Conservation (phyloP, 2,888 invertebrate genomes). For the Monoplex corrugatus region DNA sequence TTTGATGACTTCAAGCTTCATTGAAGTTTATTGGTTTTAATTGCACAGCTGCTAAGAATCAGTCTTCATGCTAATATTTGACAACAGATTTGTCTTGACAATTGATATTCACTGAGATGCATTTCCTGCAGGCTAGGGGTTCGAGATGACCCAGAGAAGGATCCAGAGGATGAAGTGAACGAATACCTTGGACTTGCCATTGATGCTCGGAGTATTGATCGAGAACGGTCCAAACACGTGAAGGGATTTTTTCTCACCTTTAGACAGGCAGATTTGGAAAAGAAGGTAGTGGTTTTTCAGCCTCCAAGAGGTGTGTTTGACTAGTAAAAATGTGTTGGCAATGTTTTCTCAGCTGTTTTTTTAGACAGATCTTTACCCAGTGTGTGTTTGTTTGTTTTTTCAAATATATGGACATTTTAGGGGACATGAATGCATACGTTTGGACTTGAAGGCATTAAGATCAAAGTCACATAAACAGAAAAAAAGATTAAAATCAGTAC, state of each 20-base stretch:
- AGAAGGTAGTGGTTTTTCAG: slow-evolving; percentile 85
- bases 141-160: slow-evolving; percentile 84
- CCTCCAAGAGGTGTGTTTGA: neutral
- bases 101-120: neutral
- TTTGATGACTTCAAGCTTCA: too few relatives aligned
- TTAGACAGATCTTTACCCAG: neutral
- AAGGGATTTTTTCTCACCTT: slow-evolving; percentile 92
- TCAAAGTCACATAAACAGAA: too few relatives aligned
- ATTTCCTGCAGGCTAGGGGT: slow-evolving; percentile 86
- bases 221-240: slow-evolving; percentile 93
- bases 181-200: slow-evolving; percentile 98
- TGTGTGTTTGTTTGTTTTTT: neutral
- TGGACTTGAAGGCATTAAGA: too few relatives aligned
- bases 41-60: too few relatives aligned
- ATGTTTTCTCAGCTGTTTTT: neutral
- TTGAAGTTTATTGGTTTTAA: too few relatives aligned
- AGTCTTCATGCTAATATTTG: too few relatives aligned
- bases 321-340: neutral
- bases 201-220: slow-evolving; percentile 95
- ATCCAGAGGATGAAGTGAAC: slow-evolving; percentile 92
- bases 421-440: too few relatives aligned
- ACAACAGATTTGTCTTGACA: too few relatives aligned
- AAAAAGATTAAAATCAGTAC: too few relatives aligned
- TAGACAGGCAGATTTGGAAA: slow-evolving; percentile 89
- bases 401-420: too few relatives aligned